Evolutionary conservation across 2,888 invertebrate species (phyloP), one percentile per base, ranked within the genome.

Genomic region (Philereme vetulata): DNA sequence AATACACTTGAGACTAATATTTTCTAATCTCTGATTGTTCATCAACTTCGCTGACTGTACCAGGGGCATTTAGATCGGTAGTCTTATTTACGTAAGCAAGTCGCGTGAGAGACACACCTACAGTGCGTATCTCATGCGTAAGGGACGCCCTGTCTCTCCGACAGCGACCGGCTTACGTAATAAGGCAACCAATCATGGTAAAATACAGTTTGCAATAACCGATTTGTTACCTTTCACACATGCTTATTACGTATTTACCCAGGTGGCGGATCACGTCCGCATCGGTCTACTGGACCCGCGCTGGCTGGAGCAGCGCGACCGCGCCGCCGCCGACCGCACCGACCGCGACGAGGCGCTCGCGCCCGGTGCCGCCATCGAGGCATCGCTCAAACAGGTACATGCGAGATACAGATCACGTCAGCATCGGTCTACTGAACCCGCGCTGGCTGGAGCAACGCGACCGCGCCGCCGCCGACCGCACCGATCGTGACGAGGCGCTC

Each of bases 401-500:
- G n/a, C n/a, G n/a, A n/a, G n/a, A n/a, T n/a, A n/a, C 98, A 62
- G 98, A 99, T 76, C 99, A 99, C 88, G 98, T 99, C 95, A 96
- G 98, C 71, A 98, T 98, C 85, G 98, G 98, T 11, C 90, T 99
- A 71, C 88, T 99, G 72, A 99, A 99, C 94, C 98, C 98, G 10
- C 95, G 98, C 75, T 99, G 99, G 98, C 96, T 99, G 64, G 99
- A 99, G 85, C 98, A 99, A 83, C 94, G 98, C 9, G 99, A 99
- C 84, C 96, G 98, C 68, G 96, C 97, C 70, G 95, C 97, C n/a
- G 95, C 97, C 47, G 99, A 99, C 76, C 97, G 98, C 83, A 94
- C 97, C 71, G 98, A 98, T 70, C 97, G 98, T 76, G 92, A 92
- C 67, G 92, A 92, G 64, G 92, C 92, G 8, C 84, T 92, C 43